Evolutionary conservation across 2,113 vertebrate genomes (phyloP), one percentile per base, ranked within the genome.

Genomic region (Tachycineta bicolor): DNA sequence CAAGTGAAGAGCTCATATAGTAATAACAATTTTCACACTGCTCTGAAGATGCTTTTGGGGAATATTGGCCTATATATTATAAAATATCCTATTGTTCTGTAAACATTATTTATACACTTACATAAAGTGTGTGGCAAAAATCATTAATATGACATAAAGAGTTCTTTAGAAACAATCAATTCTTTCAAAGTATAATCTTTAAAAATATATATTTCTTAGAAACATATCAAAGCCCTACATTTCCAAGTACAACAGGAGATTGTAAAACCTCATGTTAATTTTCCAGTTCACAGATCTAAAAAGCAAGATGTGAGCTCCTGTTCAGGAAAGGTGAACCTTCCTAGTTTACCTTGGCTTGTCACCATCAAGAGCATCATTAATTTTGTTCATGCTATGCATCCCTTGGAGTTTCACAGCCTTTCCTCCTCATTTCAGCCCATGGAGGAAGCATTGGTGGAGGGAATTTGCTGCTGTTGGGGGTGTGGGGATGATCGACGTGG

Each of bases 211-310:
- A 11, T 93, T 94, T 84, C 46, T 82, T 75, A 77, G 67, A 19
- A 47, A 33, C 22, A 6, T 37, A 49, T 47, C 55, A n/a, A 41
- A 93, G 63, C 60, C 56, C 31, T 78, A 19, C 37, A 44, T 53
- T 87, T 83, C 67, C 87, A 85, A 84, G 33, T 46, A 85, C 80
- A 77, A 93, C 58, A 89, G 33, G 67, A 85, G 84, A 46, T 18
- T 81, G 52, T 73, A 91, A 91, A 93, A 49, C 65, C 67, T 69
- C 70, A 20, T 52, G 59, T 83, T 78, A 90, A 96, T 97, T 93
- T 95, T 96, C 93, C 87, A 92, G 87, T 50, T 93, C 94, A 90
- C 5, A 74, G 90, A 50, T 65, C 87, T 95, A 93, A 90, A 76
- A 88, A 94, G 47, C 78, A 43, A 1, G 1, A 50, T 59, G 69